Conservation (phyloP, 2,797 vertebrate genomes). For the Coranthus polyacanthus region DNA sequence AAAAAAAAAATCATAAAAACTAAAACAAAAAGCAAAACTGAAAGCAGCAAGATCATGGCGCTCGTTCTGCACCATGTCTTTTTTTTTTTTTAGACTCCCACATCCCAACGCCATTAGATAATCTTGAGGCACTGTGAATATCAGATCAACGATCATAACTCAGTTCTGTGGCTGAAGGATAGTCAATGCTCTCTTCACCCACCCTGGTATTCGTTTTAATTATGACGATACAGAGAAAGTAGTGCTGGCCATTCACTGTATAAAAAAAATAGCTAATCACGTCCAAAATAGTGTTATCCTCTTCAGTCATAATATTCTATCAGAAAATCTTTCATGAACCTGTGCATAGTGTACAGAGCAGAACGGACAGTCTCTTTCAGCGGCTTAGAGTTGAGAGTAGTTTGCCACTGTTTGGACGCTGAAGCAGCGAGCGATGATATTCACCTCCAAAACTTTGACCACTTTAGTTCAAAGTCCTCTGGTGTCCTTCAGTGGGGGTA, state of each 20-base stretch:
- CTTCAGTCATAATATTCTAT: constrained; percentile 64
- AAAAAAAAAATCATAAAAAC: constrained; percentile 31
- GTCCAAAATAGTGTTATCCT: constrained; percentile 81
- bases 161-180: constrained; percentile 40
- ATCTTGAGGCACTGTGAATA: constrained; percentile 83
- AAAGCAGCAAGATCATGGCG: constrained; percentile 76
- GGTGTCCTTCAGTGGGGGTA: constrained; percentile 39
- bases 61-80: constrained; percentile 54
- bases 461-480: constrained; percentile 40
- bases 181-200: constrained; percentile 44
- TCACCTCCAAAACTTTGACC: constrained; percentile 35
- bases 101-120: constrained; percentile 55
- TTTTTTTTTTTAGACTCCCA: constrained; percentile 42
- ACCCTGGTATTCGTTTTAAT: constrained; percentile 48
- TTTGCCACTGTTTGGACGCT: constrained; percentile 33
- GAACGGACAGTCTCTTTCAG: constrained; percentile 36
- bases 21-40: constrained; percentile 17
- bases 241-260: constrained; percentile 70
- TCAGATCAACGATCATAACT: constrained; percentile 53
- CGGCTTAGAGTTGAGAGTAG: constrained; percentile 19
- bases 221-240: constrained; percentile 72
- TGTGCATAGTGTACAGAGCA: constrained; percentile 73
- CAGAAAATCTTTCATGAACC: constrained; percentile 60
- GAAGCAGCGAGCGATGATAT: constrained; percentile 37
- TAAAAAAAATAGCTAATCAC: constrained; percentile 75